Conservation (phyloP, 1,140 invertebrate species). For the Drosophila prosaltans region DNA sequence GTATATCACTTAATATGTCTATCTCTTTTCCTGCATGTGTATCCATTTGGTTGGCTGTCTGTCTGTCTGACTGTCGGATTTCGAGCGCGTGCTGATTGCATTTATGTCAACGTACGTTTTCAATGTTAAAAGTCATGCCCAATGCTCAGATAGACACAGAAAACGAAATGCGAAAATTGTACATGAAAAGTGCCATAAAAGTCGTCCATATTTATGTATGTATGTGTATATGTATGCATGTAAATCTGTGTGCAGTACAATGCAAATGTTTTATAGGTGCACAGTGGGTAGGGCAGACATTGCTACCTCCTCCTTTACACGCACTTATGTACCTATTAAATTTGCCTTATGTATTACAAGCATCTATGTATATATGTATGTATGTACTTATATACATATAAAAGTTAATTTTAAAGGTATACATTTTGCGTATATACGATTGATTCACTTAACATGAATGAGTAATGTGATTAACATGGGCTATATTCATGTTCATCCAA, state of each 20-base stretch:
- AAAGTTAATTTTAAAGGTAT: too few species aligned
- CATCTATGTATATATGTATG: too few species aligned
- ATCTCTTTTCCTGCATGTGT: conserved; percentile 30
- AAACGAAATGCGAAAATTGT: conserved; percentile 60
- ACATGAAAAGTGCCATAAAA: conserved; percentile 69
- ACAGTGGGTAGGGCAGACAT: not conserved
- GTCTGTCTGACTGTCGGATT: conserved; percentile 2
- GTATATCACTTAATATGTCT: not conserved
- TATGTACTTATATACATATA: too few species aligned
- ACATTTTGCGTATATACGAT: too few species aligned
- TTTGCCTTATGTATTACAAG: too few species aligned
- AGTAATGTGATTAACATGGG: too few species aligned
- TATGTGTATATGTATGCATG: not conserved
- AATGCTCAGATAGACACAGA: conserved; percentile 17
- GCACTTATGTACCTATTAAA: not conserved
- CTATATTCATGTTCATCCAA: too few species aligned
- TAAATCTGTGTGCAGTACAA: too few species aligned
- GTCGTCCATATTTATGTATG: conserved; percentile 23
- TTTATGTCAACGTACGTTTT: conserved; percentile 78
- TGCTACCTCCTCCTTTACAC: not conserved
- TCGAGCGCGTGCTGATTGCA: conserved; percentile 72
- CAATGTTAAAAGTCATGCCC: conserved; percentile 64
- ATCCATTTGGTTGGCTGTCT: not conserved
- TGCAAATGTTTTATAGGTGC: too few species aligned
- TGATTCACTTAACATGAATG: too few species aligned